A percentile compares a stretch with the other conserved stretches of the same genome.
Conservation (phyloP, 2,797 vertebrate genomes). For the Gila robusta region DNA sequence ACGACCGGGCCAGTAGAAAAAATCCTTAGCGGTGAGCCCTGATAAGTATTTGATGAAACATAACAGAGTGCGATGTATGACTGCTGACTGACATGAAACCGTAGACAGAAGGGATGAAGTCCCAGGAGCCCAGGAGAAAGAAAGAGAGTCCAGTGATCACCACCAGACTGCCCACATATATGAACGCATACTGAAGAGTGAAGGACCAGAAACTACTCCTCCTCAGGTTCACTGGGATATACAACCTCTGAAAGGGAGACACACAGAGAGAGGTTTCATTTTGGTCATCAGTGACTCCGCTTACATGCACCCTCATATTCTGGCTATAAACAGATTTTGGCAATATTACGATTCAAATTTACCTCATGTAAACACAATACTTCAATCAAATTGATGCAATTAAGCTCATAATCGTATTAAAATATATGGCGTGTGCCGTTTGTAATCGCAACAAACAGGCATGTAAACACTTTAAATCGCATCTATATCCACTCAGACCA, state of each 20-base stretch:
- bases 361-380: neutral
- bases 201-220: conserved; percentile 90
- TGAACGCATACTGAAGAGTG: conserved; percentile 85
- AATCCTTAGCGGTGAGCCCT: no score
- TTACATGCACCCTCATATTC: neutral
- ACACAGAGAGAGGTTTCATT: conserved; percentile 9
- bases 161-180: conserved; percentile 91
- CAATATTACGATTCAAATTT: neutral
- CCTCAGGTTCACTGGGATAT: conserved; percentile 88
- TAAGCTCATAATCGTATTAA: no score
- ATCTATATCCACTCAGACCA: no score
- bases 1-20: no score
- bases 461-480: no score
- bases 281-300: neutral
- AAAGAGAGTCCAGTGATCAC: conserved; percentile 93
- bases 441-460: no score
- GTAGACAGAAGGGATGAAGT: conserved; percentile 94
- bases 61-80: neutral
- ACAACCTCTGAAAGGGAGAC: conserved; percentile 82
- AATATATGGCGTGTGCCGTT: no score
- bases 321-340: neutral
- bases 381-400: neutral
- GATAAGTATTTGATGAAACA: neutral
- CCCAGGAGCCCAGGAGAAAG: conserved; percentile 96
- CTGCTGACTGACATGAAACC: conserved; percentile 92